These are phyloP conservation scores for Panurus biarmicus DNA, from an alignment of 2,113 vertebrate genomes.

Conservation along the genomic window DNA sequence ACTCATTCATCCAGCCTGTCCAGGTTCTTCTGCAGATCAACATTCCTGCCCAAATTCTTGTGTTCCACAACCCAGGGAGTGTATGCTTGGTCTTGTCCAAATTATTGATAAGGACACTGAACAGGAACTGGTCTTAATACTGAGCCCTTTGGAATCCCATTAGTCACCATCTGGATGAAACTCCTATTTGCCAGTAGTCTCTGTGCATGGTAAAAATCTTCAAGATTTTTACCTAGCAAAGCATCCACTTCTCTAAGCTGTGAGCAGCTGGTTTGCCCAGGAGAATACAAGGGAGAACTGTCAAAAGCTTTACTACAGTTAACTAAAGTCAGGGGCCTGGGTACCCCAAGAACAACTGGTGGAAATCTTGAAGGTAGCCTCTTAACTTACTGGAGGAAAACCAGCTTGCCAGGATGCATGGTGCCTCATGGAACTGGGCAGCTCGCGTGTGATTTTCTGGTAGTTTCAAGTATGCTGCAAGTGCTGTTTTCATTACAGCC, in stretches of 20 bases:
- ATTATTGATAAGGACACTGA: neutral
- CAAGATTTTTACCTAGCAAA: neutral
- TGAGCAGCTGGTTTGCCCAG: neutral
- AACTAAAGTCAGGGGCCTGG: neutral
- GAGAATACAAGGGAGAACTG: neutral
- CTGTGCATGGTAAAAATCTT: neutral
- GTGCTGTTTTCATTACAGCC: neutral
- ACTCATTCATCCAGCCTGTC: neutral
- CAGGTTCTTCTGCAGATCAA: neutral
- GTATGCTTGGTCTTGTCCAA: neutral
- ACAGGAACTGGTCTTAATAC: neutral
- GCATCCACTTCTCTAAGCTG: neutral
- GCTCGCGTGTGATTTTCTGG: neutral
- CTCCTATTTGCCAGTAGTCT: neutral
- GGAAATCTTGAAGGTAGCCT: neutral
- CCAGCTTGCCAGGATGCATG: too few species aligned
- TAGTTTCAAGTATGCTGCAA: neutral
- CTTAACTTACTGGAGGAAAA: neutral
- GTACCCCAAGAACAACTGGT: neutral
- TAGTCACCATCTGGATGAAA: neutral
- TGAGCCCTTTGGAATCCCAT: neutral
- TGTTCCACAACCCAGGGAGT: neutral
- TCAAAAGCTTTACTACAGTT: neutral
- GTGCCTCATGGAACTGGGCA: rapidly evolving
- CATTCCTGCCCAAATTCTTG: neutral